These are phyloP conservation scores for Hyposoter dolosus DNA, from an alignment of 2,888 invertebrate species.

Conservation along the genomic window DNA sequence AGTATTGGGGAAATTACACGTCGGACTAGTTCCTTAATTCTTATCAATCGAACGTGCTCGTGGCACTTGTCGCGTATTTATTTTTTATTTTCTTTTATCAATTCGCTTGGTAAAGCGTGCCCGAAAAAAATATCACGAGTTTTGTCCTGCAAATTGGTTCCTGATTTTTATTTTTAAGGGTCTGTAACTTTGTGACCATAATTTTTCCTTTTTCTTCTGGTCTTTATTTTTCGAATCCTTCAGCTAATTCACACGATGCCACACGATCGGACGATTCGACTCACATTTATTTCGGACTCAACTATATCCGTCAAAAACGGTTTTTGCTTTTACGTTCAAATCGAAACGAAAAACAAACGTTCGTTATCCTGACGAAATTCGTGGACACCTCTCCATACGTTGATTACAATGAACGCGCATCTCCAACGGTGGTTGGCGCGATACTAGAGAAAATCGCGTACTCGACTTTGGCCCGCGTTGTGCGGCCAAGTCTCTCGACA, in stretches of 20 bases:
- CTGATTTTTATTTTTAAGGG: neutral
- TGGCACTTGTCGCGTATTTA: neutral
- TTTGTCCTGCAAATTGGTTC: neutral
- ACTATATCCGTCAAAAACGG: neutral
- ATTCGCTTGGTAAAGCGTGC: neutral
- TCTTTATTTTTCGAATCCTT: neutral
- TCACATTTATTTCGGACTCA: conserved; percentile 3
- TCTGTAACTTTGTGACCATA: neutral
- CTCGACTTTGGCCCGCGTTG: conserved; percentile 62
- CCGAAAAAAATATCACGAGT: neutral
- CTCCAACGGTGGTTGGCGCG: conserved; percentile 82
- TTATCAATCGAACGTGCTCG: neutral
- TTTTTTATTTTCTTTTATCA: neutral
- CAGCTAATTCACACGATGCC: neutral
- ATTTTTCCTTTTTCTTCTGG: neutral
- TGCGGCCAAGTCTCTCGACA: conserved; percentile 58
- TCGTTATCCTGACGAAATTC: conserved; percentile 11
- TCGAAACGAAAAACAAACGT: conserved; percentile 29
- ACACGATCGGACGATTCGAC: neutral
- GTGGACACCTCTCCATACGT: conserved; percentile 28
- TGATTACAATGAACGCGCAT: conserved; percentile 70
- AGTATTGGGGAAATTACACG: neutral
- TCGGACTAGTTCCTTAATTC: neutral
- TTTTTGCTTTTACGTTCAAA: neutral
- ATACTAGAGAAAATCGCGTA: conserved; percentile 79